Percentiles rank a stretch among this genome's conserved stretches.
Conservation (phyloP, 2,113 vertebrate genomes). For the Brevimyrus niger region DNA sequence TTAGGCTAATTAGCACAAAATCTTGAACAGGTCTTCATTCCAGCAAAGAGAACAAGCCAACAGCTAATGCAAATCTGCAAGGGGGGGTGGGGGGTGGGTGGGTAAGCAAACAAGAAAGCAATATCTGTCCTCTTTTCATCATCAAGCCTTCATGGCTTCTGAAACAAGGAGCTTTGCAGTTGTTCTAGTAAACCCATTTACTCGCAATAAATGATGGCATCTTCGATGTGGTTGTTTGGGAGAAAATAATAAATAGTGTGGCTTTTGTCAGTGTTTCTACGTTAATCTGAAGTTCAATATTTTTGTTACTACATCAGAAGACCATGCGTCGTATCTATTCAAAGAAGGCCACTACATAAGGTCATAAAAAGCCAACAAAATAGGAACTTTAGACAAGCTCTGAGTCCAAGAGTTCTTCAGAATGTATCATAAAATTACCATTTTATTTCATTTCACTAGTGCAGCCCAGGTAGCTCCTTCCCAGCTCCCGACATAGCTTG, state of each 20-base stretch:
- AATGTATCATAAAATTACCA: neutral
- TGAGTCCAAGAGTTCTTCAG: neutral
- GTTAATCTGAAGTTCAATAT: neutral
- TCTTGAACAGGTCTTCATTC: slow-evolving; percentile 7
- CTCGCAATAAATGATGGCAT: neutral
- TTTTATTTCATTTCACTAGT: neutral
- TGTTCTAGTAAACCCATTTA: neutral
- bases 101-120: neutral
- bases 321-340: neutral
- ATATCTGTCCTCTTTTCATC: neutral
- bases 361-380: neutral
- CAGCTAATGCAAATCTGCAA: neutral
- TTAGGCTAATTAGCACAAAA: slow-evolving; percentile 11
- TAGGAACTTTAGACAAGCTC: neutral
- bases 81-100: too few relatives aligned
- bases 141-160: neutral
- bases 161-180: neutral
- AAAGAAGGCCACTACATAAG: neutral
- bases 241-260: neutral
- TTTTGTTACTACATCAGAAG: neutral
- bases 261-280: neutral
- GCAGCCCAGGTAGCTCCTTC: neutral
- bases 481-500: neutral
- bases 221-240: neutral
- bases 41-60: neutral